These are phyloP conservation scores for Dendrolimus kikuchii DNA, from an alignment of 1,140 invertebrate genomes.

Conservation along the genomic window DNA sequence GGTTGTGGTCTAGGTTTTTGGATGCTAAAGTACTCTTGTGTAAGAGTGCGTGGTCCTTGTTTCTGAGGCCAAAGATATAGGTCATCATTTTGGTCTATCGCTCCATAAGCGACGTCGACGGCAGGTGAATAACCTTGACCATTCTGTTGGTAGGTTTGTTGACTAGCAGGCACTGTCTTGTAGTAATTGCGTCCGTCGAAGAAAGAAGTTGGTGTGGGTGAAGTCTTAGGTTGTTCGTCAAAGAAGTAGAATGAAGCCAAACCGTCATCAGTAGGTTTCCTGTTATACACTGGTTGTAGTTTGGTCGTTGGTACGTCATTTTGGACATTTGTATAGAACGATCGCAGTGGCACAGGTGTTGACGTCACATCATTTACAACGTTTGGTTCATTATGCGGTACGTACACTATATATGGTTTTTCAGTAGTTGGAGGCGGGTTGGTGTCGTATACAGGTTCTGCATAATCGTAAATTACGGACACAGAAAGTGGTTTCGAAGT, in stretches of 20 bases:
- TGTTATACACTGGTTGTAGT: constrained; percentile 61
- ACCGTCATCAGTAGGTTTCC: constrained; percentile 60
- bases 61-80: constrained; percentile 66
- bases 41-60: constrained; percentile 65
- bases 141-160: constrained; percentile 29
- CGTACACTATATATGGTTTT: constrained; percentile 68
- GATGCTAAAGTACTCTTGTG: constrained; percentile 68
- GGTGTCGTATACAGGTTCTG: constrained; percentile 50
- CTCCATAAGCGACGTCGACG: constrained; percentile 58
- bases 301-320: constrained; percentile 72
- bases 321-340: constrained; percentile 73
- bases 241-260: constrained; percentile 74
- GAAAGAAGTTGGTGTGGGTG: constrained; percentile 43
- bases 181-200: constrained; percentile 68
- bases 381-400: constrained; percentile 50
- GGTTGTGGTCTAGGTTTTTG: constrained; percentile 58
- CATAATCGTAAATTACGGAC: constrained; percentile 57
- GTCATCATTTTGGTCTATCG: constrained; percentile 60
- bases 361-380: constrained; percentile 62
- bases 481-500: constrained; percentile 66
- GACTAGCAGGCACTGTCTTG: constrained; percentile 51
- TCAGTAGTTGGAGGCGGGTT: constrained; percentile 55
- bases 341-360: constrained; percentile 74
- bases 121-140: constrained; percentile 43
- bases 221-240: constrained; percentile 70